Evolutionary conservation across 2,888 invertebrate species (phyloP).

Genomic region (Ephialtes manifestator): DNA sequence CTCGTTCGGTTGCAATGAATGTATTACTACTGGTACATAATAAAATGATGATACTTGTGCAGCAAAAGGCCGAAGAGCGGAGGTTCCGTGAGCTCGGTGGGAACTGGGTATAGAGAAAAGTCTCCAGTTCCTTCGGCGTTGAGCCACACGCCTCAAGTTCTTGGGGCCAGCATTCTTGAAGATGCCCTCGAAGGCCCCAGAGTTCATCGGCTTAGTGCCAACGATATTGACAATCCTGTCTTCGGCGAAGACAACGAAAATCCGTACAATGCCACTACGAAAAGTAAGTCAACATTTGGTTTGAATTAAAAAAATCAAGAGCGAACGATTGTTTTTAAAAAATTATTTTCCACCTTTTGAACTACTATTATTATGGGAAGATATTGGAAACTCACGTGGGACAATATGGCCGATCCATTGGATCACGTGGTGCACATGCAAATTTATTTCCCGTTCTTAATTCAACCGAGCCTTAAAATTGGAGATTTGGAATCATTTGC

Average conservation of each 20-base stretch:
- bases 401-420: too few species aligned
- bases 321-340: too few species aligned
- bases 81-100: slow-evolving; percentile 82
- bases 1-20: not conserved
- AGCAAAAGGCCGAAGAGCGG: slow-evolving; percentile 83
- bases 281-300: slow-evolving; percentile 85
- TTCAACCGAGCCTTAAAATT: too few species aligned
- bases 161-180: slow-evolving; percentile 87
- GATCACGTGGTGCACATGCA: too few species aligned
- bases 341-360: too few species aligned
- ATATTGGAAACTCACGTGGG: too few species aligned
- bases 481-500: too few species aligned
- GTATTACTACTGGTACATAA: not conserved
- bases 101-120: slow-evolving; percentile 83
- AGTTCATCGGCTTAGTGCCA: slow-evolving; percentile 85
- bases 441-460: too few species aligned
- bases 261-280: slow-evolving; percentile 87
- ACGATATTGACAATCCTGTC: slow-evolving; percentile 86
- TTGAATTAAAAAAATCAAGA: not conserved
- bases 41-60: not conserved
- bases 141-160: slow-evolving; percentile 85
- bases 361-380: too few species aligned
- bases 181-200: slow-evolving; percentile 84
- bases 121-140: slow-evolving; percentile 83
- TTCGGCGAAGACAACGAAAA: slow-evolving; percentile 83